A percentile compares a stretch with the other conserved stretches of the same genome.
phyloP scores from a whole-genome alignment of 1,140 invertebrate species.

The Catajapyx aquilonaris region DNA sequence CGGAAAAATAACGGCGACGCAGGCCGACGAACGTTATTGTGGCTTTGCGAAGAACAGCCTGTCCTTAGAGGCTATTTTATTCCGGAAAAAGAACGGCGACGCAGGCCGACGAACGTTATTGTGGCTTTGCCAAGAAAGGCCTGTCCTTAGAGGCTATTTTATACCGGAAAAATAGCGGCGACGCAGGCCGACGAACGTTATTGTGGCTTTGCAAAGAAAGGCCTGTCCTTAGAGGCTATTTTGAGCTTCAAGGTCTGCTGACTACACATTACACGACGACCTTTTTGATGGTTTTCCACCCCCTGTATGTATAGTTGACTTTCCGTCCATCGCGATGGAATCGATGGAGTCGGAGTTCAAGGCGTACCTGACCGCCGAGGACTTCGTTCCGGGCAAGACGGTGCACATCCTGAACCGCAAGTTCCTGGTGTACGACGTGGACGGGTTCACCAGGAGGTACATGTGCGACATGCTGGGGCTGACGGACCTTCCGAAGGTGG shows the following conservation, averaged over 20 bases:
- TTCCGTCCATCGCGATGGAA: slow-evolving; percentile 35
- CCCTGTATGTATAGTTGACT: slow-evolving; percentile 15
- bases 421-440: slow-evolving; percentile 58
- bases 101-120: too few species aligned
- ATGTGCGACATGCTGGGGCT: slow-evolving; percentile 25
- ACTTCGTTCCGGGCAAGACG: slow-evolving; percentile 35
- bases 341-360: slow-evolving; percentile 39
- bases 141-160: background rate
- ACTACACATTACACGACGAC: slow-evolving; percentile 8
- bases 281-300: background rate
- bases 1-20: too few species aligned
- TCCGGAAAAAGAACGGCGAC: background rate
- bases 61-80: background rate
- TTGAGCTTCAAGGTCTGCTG: too few species aligned
- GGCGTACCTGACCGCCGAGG: slow-evolving; percentile 49
- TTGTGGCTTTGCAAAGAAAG: too few species aligned
- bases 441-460: slow-evolving; percentile 55
- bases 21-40: too few species aligned
- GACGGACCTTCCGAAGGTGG: slow-evolving; percentile 22
- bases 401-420: slow-evolving; percentile 16
- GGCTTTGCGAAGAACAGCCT: background rate
- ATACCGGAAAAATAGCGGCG: too few species aligned
- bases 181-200: too few species aligned
- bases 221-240: too few species aligned
- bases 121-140: too few species aligned